Base-by-base conservation (phyloP, 2,888 invertebrate species). In the Habroteleia sp. region DNA sequence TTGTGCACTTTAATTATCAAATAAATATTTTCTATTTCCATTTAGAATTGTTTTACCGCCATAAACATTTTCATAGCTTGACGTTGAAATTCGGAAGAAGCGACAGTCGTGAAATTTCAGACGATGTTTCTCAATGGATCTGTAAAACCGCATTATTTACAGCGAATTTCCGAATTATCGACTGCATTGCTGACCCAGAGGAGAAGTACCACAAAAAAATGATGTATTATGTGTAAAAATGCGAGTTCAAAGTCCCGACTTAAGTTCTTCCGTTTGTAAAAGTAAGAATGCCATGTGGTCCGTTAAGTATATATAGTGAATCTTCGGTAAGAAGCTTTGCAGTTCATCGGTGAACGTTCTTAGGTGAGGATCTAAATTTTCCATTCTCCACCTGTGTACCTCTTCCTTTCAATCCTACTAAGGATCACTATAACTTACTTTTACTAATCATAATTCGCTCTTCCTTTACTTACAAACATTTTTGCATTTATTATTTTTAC, bases 231-330 rank as follows among this genome's bases (percentile, higher is more conserved):
- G 50, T 72, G 44, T 54, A 72, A 75, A 75, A 75, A 58, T 68
- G 66, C 16, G 69, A 60, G 65, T 56, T 46, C 48, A 44, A 74
- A 60, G 71, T 76, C 66, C 33, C 56, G 39, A 13, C 25, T 20
- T 29, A 54, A 65, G 54, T 72, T 69, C 68, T 69, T 75, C 69
- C 52, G 72, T 62, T 72, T 50, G 74, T 77, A 77, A 77, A 75
- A 77, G 77, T 65, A 65, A 63, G 66, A 46, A 68, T 48, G 54
- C 71, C 68, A 66, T 68, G 63, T 66, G 75, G 77, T 80, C 74
- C 82, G 78, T 84, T 85, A 83, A 85, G 83, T 88, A 87, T 88
- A 88, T 87, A 88, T 86, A 87, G 82, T 83, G 83, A 85, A 84
- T 80, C 79, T 75, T 50, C 74, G 72, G 74, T 56, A 76, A 81